Base-by-base conservation (phyloP, 2,888 invertebrate genomes). In the Pantelozetes paolii region DNA sequence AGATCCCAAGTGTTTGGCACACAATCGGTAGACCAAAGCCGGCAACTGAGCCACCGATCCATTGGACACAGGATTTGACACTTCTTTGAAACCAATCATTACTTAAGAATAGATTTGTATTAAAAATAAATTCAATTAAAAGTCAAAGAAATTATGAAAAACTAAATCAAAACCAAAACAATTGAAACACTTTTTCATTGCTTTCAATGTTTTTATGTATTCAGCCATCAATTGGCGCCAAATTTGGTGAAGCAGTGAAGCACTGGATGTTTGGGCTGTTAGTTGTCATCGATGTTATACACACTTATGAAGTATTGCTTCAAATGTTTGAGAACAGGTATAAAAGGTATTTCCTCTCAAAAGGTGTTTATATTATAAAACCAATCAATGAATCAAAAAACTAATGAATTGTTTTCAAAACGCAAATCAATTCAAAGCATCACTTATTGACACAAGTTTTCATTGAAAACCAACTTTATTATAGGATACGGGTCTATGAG, bases 21-120 rank as follows among this genome's bases (percentile, higher is more conserved):
- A 73, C 40, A 73, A 73, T 20, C 73, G 69, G 50, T 73, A 69
- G 20, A 73, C 73, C 6, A 73, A 70, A 18, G 73, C 67, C 70
- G 73, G 73, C 30, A 73, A 36, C n/a, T 73, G 69, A n/a, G 70
- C n/a, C 0, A 45, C 32, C 62, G 32, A 62, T 30, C 5, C 48
- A 26, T 62, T 23, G 54, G 30, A 28, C 48, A 71, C 71, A 45
- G 11, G 2, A 36, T 40, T 57, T 20, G 50, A 54, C 54, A 54
- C 54, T 9, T 72, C 72, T 32, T 62, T 67, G 1, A 20, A 11
- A 20, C 20, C 20, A 54, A 54, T 54, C 26, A 23, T 13, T 54
- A 20, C 11, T 20, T 1, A 26, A 9, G 1, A 54, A 54, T 54
- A 23, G 1, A 26, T 20, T 54, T 26, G 54, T 9, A 20, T 26